Base-by-base conservation (phyloP, 2,113 vertebrate genomes). In the Tetraodon nigroviridis region DNA sequence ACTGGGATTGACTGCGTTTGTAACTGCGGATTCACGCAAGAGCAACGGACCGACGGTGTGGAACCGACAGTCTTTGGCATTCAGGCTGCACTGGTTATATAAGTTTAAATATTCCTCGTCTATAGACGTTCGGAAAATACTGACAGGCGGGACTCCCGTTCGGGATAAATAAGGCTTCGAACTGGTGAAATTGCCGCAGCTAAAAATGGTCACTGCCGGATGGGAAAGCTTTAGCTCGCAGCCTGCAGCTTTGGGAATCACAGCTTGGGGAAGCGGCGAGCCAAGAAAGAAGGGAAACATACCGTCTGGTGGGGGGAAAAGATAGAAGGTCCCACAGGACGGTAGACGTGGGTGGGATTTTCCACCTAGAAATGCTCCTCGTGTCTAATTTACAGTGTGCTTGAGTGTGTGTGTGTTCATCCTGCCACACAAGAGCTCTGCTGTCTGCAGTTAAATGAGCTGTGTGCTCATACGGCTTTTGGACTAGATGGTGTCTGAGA, bases 201-300 rank as follows among this genome's bases (percentile, higher is more conserved):
- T 85, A 86, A 86, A 84, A 83, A 83, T 79, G 79, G 68, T 64
- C 57, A 46, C 52, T 74, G 66, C 71, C 64, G 71, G 79, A 86
- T 68, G 80, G 76, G 78, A 82, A 81, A 55, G 61, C 57, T 80
- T 77, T 58, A 63, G 76, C 65, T 77, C 74, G 75, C 70, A 60
- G 71, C 61, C 71, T 58, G 22, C 76, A 73, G 73, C 40, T 57
- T 55, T 69, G 69, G 61, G 74, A 82, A 71, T 69, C 57, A 42
- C 76, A 45, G 72, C 46, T 44, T 65, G 5, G 47, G 51, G 60
- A 44, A 67, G 52, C 20, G 0, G 40, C 1, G 0, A 0, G 77
- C 69, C 69, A 69, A 69, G 42, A 58, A 63, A 51, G 63, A 48
- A 64, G 78, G 68, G 70, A 80, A 85, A 77, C 49, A 42, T 73